Percentiles rank a stretch among this genome's conserved stretches.
Evolutionary conservation across 1,140 invertebrate genomes (phyloP).

Genomic region (Camponotus pennsylvanicus): DNA sequence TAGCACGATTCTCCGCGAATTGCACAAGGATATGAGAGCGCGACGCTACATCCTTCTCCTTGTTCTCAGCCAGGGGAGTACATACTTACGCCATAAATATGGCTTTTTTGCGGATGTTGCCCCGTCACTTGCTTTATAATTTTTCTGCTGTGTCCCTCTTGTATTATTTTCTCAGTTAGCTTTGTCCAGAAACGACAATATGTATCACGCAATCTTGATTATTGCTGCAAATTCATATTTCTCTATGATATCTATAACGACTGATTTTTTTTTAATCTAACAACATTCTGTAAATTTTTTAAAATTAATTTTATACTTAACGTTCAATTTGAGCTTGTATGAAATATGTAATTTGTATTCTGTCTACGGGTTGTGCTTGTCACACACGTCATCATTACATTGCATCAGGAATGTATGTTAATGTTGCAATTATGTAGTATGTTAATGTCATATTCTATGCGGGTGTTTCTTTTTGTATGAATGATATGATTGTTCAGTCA

Average conservation of each 20-base stretch:
- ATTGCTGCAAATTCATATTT: background rate
- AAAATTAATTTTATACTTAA: background rate
- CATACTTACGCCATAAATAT: constrained; percentile 63
- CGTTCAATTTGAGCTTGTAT: background rate
- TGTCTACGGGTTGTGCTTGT: background rate
- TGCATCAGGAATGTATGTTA: background rate
- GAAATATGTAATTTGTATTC: background rate
- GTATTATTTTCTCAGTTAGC: constrained; percentile 25
- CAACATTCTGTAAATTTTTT: background rate
- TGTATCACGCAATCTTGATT: background rate
- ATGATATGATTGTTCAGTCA: constrained; percentile 40
- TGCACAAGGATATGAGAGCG: constrained; percentile 67
- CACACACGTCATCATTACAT: background rate
- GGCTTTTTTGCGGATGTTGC: constrained; percentile 69
- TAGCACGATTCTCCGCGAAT: constrained; percentile 42
- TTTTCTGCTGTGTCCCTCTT: constrained; percentile 32
- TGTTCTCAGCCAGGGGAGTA: constrained; percentile 70
- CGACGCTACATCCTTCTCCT: constrained; percentile 66
- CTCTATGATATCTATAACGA: background rate
- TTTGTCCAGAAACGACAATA: constrained; percentile 26
- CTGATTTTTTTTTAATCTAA: background rate
- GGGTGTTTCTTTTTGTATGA: constrained; percentile 2
- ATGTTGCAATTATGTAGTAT: background rate
- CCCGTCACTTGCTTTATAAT: constrained; percentile 69
- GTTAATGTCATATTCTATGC: constrained; percentile 8